These are phyloP conservation scores for Pedionomus torquatus DNA, from an alignment of 2,113 vertebrate species.

Conservation along the genomic window DNA sequence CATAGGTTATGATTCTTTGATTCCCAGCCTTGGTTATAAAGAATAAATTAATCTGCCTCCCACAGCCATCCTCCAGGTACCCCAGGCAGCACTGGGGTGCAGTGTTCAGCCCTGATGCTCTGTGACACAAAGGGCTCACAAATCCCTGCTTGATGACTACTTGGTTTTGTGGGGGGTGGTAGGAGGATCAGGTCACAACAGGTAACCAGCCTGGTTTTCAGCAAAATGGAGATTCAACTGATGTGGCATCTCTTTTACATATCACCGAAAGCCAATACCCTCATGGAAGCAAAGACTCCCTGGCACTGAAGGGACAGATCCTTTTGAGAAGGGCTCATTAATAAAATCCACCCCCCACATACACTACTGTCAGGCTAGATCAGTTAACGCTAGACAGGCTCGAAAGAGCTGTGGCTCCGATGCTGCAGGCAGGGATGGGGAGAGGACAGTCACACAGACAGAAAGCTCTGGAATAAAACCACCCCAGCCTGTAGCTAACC, in stretches of 20 bases:
- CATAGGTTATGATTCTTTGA: neutral
- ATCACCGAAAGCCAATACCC: slow-evolving; percentile 57
- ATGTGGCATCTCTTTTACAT: slow-evolving; percentile 40
- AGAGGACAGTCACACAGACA: neutral
- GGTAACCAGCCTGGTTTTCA: slow-evolving; percentile 10
- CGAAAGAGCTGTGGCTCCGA: neutral
- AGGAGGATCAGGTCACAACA: slow-evolving; percentile 47
- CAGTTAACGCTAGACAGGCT: slow-evolving; percentile 7
- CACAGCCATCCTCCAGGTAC: neutral
- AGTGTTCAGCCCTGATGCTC: neutral
- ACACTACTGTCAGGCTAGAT: slow-evolving; percentile 47
- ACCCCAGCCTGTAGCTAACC: neutral
- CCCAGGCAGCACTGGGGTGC: neutral
- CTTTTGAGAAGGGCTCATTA: slow-evolving; percentile 67
- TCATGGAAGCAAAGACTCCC: slow-evolving; percentile 65
- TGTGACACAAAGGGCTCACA: neutral
- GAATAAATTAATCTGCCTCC: neutral
- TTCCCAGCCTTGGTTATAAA: neutral
- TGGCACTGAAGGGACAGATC: slow-evolving; percentile 48
- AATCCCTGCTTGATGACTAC: neutral
- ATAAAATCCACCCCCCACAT: slow-evolving; percentile 42
- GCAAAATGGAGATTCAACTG: neutral
- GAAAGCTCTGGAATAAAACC: neutral
- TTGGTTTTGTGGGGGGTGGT: neutral
- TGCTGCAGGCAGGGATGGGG: neutral